phyloP scores from a whole-genome alignment of 2,797 vertebrate species.

The Eupleurogrammus muticus region DNA sequence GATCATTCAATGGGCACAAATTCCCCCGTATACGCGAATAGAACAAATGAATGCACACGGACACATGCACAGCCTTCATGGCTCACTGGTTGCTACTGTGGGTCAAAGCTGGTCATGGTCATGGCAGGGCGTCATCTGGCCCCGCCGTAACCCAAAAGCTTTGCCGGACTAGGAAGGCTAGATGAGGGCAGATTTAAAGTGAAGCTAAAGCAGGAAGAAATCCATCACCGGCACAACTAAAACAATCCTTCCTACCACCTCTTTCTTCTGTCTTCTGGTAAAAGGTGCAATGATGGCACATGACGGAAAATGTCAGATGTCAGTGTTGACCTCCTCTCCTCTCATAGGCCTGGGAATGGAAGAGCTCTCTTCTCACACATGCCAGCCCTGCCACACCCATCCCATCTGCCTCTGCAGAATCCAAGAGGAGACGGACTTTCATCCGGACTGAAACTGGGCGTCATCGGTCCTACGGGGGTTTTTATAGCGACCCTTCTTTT shows the following conservation, averaged over 20 bases:
- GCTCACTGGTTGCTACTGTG: slow-evolving; percentile 49
- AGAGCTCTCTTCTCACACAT: slow-evolving; percentile 60
- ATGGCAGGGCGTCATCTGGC: slow-evolving; percentile 52
- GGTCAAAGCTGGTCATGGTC: slow-evolving; percentile 71
- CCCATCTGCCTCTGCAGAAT: slow-evolving; percentile 48
- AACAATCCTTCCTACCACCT: slow-evolving; percentile 43
- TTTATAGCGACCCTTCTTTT: neutral
- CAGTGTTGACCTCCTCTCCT: slow-evolving; percentile 52
- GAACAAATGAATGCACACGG: neutral
- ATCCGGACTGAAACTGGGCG: slow-evolving; percentile 25
- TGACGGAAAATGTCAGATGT: slow-evolving; percentile 52
- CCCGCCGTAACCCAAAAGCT: slow-evolving; percentile 59
- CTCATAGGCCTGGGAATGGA: slow-evolving; percentile 48
- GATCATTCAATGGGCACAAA: neutral
- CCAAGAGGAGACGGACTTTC: slow-evolving; percentile 6
- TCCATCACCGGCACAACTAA: slow-evolving; percentile 56
- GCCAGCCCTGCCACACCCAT: slow-evolving; percentile 40
- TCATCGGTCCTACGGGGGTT: slow-evolving; percentile 8
- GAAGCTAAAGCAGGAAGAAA: slow-evolving; percentile 76
- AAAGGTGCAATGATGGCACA: slow-evolving; percentile 21
- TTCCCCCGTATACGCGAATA: neutral
- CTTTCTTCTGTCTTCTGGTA: slow-evolving; percentile 29
- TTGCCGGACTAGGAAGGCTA: slow-evolving; percentile 60
- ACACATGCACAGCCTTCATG: slow-evolving; percentile 24
- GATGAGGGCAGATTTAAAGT: slow-evolving; percentile 77